These are phyloP conservation scores for Phalera bucephala DNA, from an alignment of 2,888 invertebrate species.

Conservation along the genomic window DNA sequence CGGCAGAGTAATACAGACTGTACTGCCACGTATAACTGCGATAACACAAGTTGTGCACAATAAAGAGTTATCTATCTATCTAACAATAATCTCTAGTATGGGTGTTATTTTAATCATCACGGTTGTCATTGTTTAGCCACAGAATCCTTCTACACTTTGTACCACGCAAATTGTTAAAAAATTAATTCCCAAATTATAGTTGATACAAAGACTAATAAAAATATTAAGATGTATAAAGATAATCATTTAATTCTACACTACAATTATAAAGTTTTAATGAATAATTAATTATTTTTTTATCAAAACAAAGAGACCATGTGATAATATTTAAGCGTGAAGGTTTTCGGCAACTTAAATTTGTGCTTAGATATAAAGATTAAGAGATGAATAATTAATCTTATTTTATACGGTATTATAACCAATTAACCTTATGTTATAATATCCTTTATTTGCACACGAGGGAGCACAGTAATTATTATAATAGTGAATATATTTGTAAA, in stretches of 20 bases:
- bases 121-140: too few relatives aligned
- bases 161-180: too few relatives aligned
- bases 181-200: conserved; percentile 4
- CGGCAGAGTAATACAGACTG: too few relatives aligned
- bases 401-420: conserved; percentile 6
- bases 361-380: conserved; percentile 21
- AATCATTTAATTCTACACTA: background rate
- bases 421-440: conserved; percentile 18
- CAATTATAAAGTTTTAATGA: background rate
- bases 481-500: conserved; percentile 14
- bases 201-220: too few relatives aligned
- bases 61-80: too few relatives aligned
- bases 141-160: too few relatives aligned
- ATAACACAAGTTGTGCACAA: too few relatives aligned
- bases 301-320: background rate
- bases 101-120: too few relatives aligned
- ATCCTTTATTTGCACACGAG: conserved; percentile 23
- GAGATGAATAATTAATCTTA: conserved; percentile 9
- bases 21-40: too few relatives aligned
- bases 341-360: conserved; percentile 4
- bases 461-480: conserved; percentile 18
- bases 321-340: background rate
- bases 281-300: background rate
- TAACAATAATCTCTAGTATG: too few relatives aligned
- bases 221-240: background rate